Percentiles rank a stretch among this genome's conserved stretches.
phyloP scores from a whole-genome alignment of 1,140 invertebrate genomes.

The Homalodisca vitripennis region DNA sequence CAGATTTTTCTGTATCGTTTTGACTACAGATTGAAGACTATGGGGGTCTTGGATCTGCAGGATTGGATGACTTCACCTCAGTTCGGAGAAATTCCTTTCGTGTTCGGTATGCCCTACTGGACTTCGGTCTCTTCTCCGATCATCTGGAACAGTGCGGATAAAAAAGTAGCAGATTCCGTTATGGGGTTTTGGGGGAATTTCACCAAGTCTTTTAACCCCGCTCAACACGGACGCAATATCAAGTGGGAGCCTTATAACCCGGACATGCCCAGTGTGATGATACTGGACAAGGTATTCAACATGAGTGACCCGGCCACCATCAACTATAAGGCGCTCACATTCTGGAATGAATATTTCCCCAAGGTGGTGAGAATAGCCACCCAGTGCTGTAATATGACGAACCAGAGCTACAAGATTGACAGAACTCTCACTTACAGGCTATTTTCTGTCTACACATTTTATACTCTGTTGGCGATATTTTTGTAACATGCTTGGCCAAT shows the following conservation, averaged over 20 bases:
- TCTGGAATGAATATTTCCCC: constrained; percentile 81
- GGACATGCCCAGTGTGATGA: constrained; percentile 60
- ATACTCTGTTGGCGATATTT: neutral
- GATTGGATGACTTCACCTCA: constrained; percentile 74
- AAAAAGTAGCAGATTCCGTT: constrained; percentile 69
- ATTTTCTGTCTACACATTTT: neutral
- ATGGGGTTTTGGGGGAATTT: constrained; percentile 77
- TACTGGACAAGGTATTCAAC: constrained; percentile 70
- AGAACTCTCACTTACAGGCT: too few species aligned
- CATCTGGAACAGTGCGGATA: constrained; percentile 72
- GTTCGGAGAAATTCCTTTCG: constrained; percentile 73
- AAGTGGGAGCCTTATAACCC: constrained; percentile 70
- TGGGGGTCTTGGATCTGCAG: constrained; percentile 61
- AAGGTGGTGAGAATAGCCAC: constrained; percentile 50
- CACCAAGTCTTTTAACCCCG: constrained; percentile 67
- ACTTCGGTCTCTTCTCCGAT: constrained; percentile 48
- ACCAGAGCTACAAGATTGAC: constrained; percentile 17
- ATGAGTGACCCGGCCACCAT: constrained; percentile 63
- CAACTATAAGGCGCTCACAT: constrained; percentile 72
- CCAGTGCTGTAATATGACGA: constrained; percentile 37
- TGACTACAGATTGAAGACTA: constrained; percentile 68
- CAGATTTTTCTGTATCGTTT: constrained; percentile 69
- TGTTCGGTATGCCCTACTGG: constrained; percentile 73
- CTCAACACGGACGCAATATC: constrained; percentile 58
- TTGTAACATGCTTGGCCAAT: neutral